Conservation (phyloP, 37 sponge, comb jelly and placozoan genomes). For the Beroe ovata region DNA sequence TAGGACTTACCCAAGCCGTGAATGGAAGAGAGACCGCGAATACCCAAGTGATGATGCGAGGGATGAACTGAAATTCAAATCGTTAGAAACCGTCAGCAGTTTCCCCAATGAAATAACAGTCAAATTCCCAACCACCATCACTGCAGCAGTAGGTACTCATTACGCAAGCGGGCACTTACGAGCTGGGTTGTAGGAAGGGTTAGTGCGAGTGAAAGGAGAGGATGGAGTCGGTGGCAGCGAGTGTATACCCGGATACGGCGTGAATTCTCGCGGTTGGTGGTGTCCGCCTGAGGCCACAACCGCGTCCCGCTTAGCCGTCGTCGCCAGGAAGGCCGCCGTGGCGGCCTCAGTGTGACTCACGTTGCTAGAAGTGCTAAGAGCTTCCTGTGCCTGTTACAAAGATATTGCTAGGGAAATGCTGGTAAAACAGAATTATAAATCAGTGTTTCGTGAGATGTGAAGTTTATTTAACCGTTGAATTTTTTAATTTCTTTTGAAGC, state of each 20-base stretch:
- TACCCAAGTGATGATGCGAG: background rate
- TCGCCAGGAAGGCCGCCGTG: background rate
- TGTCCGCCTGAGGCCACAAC: background rate
- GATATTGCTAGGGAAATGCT: too few relatives aligned
- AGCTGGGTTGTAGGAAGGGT: conserved; percentile 16
- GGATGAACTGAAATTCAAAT: conserved; percentile 55
- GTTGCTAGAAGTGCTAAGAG: conserved; percentile 1
- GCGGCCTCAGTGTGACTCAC: background rate
- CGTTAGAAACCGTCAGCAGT: too few relatives aligned
- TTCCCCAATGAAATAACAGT: too few relatives aligned
- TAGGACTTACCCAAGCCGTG: conserved; percentile 15
- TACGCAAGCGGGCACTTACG: background rate
- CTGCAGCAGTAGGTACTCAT: too few relatives aligned
- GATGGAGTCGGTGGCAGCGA: conserved; percentile 26
- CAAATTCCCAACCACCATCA: too few relatives aligned
- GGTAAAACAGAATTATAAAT: too few relatives aligned
- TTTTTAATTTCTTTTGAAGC: too few relatives aligned
- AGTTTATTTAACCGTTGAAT: too few relatives aligned
- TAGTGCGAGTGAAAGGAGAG: conserved; percentile 23
- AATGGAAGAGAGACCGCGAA: background rate
- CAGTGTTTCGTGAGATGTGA: too few relatives aligned
- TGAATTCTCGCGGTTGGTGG: background rate
- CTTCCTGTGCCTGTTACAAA: conserved; percentile 25
- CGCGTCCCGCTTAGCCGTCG: background rate
- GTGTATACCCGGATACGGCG: conserved; percentile 17